These are phyloP conservation scores for Willisornis vidua DNA, from an alignment of 2,113 vertebrate genomes.

Conservation along the genomic window DNA sequence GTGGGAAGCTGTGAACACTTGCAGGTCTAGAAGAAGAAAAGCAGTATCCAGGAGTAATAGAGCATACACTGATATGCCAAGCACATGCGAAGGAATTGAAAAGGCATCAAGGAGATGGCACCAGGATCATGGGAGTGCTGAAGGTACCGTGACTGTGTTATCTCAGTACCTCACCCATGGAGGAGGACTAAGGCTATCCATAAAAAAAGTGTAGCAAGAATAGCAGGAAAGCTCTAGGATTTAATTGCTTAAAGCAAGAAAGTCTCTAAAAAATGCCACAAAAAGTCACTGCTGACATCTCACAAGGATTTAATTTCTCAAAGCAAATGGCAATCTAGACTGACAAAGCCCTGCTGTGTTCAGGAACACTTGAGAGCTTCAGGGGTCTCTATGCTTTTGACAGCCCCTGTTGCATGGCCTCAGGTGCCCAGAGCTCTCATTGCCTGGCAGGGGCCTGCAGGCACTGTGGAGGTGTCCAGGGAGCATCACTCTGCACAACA, in stretches of 20 bases:
- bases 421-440: not conserved
- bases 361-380: not conserved
- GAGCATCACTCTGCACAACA: not conserved
- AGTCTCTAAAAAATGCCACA: not conserved
- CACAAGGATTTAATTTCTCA: not conserved
- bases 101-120: not conserved
- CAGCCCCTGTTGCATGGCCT: not conserved
- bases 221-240: not conserved
- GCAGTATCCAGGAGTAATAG: not conserved
- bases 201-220: not conserved
- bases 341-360: not conserved
- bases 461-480: fast-evolving
- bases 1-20: not conserved
- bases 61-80: not conserved
- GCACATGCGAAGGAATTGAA: not conserved
- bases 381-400: not conserved
- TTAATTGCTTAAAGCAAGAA: not conserved
- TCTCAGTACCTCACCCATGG: not conserved
- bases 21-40: not conserved
- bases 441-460: not conserved
- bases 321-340: not conserved
- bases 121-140: not conserved
- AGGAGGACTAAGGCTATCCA: not conserved
- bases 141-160: not conserved
- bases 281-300: not conserved